A percentile compares a stretch with the other conserved stretches of the same genome.
Evolutionary conservation across 2,797 vertebrate genomes (phyloP).

Genomic region (Sciaenops ocellatus): DNA sequence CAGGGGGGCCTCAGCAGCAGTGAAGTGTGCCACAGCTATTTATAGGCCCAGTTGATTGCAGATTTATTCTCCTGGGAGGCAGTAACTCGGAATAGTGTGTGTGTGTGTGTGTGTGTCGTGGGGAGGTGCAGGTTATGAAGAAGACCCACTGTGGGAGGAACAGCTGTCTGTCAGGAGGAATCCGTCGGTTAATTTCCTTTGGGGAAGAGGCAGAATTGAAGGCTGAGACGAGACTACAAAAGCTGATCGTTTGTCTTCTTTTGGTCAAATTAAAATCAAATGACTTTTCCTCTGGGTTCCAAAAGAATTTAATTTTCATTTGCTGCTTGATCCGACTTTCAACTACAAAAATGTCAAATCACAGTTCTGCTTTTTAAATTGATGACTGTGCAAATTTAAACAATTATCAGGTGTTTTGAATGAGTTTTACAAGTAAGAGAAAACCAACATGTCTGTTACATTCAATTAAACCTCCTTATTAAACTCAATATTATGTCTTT

Average conservation of each 20-base stretch:
- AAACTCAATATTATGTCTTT: neutral
- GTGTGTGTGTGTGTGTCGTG: conserved; percentile 40
- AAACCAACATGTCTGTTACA: neutral
- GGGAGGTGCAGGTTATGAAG: conserved; percentile 72
- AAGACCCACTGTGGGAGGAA: conserved; percentile 78
- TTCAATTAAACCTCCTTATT: neutral
- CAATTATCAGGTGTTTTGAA: neutral
- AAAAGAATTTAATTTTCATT: conserved; percentile 29
- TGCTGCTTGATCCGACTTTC: neutral
- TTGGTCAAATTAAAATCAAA: conserved; percentile 32
- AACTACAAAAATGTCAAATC: conserved; percentile 1
- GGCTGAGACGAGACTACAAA: conserved; percentile 49
- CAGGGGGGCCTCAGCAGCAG: conserved; percentile 68
- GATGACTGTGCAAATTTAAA: conserved; percentile 1
- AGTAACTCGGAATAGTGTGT: conserved; percentile 55
- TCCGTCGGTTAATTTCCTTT: conserved; percentile 84
- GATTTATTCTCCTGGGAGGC: conserved; percentile 85
- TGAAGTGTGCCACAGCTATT: conserved; percentile 84
- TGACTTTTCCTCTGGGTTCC: neutral
- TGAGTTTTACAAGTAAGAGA: neutral
- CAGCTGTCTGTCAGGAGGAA: conserved; percentile 87
- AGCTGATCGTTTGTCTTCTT: conserved; percentile 43
- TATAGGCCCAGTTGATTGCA: conserved; percentile 87
- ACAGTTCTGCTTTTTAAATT: neutral
- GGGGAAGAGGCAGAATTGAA: conserved; percentile 75